Evolutionary conservation across 2,797 vertebrate species (phyloP).

Genomic region (Centropyge bicolor): DNA sequence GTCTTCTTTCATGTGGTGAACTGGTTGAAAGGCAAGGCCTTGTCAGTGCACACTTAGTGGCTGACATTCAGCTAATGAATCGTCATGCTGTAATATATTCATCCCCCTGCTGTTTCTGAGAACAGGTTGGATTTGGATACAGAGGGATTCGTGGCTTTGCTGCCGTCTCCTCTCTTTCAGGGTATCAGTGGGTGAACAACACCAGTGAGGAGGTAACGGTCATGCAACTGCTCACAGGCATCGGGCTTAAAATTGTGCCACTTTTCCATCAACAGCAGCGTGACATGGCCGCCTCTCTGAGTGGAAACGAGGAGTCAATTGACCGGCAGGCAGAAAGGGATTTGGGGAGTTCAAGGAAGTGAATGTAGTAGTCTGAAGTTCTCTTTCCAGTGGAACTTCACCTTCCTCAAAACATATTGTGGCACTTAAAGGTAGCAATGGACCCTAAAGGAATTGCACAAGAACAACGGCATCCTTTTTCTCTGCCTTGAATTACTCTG

Average conservation of each 20-base stretch:
- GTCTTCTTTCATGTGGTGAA: conserved; percentile 73
- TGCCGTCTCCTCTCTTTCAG: conserved; percentile 40
- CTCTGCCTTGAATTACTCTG: conserved; percentile 47
- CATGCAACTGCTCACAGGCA: conserved; percentile 43
- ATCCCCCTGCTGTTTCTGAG: conserved; percentile 72
- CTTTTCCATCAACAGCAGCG: conserved; percentile 41
- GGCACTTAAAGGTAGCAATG: conserved; percentile 57
- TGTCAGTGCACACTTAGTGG: conserved; percentile 64
- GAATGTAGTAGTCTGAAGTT: conserved; percentile 53
- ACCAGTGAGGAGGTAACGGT: conserved; percentile 16
- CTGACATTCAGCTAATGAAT: conserved; percentile 83
- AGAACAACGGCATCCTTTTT: conserved; percentile 56
- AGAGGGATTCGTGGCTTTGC: conserved; percentile 54
- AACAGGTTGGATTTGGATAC: conserved; percentile 62
- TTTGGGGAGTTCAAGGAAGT: conserved; percentile 57
- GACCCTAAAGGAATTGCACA: conserved; percentile 49
- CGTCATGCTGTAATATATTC: conserved; percentile 71
- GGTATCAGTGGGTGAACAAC: conserved; percentile 49
- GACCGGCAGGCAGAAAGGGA: conserved; percentile 45
- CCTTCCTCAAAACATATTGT: conserved; percentile 47
- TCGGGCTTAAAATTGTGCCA: conserved; percentile 31
- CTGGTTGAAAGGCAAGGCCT: conserved; percentile 64
- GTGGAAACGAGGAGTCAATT: conserved; percentile 50
- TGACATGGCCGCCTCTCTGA: conserved; percentile 41
- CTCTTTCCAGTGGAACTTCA: conserved; percentile 49